phyloP scores from a whole-genome alignment of 2,113 vertebrate species.

The Plecturocebus donacophilus region DNA sequence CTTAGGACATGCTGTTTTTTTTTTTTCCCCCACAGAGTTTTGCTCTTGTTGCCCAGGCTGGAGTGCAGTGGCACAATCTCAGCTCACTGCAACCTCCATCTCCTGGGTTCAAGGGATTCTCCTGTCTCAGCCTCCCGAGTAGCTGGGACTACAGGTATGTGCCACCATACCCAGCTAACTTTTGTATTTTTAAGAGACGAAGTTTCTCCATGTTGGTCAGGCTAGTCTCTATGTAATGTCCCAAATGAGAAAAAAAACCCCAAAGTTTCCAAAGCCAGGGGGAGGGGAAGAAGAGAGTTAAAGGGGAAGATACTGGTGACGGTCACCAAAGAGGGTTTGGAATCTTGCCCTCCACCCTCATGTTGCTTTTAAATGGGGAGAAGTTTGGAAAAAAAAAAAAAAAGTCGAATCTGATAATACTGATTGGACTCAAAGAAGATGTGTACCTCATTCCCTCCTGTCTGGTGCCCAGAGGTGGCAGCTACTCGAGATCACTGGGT shows the following conservation, averaged over 20 bases:
- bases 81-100: too few relatives aligned
- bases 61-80: too few relatives aligned
- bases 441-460: neutral
- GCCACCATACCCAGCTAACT: too few relatives aligned
- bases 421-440: too few relatives aligned
- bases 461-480: neutral
- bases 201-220: too few relatives aligned
- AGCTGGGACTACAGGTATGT: too few relatives aligned
- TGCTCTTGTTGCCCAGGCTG: too few relatives aligned
- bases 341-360: neutral
- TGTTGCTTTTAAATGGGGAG: neutral
- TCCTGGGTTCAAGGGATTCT: too few relatives aligned
- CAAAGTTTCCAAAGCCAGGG: neutral
- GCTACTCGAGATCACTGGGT: too few relatives aligned
- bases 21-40: too few relatives aligned
- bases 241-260: neutral
- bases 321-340: neutral
- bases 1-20: neutral
- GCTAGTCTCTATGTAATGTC: neutral
- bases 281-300: neutral
- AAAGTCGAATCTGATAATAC: neutral
- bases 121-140: too few relatives aligned
- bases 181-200: too few relatives aligned
- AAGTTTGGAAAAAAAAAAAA: neutral
- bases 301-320: neutral